phyloP scores from a whole-genome alignment of 2,797 vertebrate genomes.

The Channallabes apus region DNA sequence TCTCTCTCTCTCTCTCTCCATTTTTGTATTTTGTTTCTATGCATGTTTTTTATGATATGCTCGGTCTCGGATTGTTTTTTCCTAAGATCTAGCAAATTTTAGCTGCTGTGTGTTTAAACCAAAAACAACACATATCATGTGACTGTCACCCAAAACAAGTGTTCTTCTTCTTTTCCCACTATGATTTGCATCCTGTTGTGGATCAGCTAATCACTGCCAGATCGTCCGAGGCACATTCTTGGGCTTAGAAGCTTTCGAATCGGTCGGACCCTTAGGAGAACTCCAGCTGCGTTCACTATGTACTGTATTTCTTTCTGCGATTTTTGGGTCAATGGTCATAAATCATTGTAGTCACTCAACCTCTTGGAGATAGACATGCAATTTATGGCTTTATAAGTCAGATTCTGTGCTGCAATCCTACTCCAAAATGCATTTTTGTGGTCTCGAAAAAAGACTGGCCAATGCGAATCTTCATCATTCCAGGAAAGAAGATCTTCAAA shows the following conservation, averaged over 20 bases:
- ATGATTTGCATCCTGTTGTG: slow-evolving; percentile 30
- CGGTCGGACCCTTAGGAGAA: slow-evolving; percentile 11
- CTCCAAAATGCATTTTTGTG: not conserved
- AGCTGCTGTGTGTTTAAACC: not conserved
- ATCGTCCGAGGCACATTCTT: slow-evolving; percentile 22
- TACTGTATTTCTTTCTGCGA: not conserved
- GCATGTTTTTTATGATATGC: not conserved
- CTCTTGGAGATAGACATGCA: not conserved
- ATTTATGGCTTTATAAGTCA: slow-evolving; percentile 9
- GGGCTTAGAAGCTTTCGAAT: slow-evolving; percentile 18
- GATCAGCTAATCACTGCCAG: slow-evolving; percentile 24
- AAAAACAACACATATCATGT: not conserved
- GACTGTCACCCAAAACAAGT: slow-evolving; percentile 11
- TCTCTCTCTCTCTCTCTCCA: not conserved
- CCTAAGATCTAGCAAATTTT: not conserved
- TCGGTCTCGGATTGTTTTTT: not conserved
- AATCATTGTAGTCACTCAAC: slow-evolving; percentile 10
- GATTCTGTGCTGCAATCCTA: not conserved
- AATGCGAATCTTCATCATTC: not conserved
- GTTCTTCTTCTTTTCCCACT: not conserved
- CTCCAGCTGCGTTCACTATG: slow-evolving; percentile 17
- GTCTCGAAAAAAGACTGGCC: not conserved
- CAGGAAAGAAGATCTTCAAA: not conserved
- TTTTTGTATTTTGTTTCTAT: too few relatives aligned
- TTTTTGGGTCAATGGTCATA: slow-evolving; percentile 16